phyloP scores from a whole-genome alignment of 2,888 invertebrate genomes.

The Pachycephus smyrnensis region DNA sequence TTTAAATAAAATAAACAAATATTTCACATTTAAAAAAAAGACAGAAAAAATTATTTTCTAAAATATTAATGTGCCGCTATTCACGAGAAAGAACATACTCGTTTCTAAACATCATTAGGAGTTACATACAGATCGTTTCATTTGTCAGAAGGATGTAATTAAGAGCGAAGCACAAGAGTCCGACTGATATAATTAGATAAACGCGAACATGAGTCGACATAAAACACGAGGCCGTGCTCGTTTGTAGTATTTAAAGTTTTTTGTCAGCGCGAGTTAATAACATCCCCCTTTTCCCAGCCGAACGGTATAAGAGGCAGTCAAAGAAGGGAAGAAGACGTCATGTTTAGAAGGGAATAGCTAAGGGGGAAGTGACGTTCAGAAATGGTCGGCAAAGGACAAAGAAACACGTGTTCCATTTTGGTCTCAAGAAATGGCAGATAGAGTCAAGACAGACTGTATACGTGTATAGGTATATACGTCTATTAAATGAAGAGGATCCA shows the following conservation, averaged over 20 bases:
- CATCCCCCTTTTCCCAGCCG: slow-evolving; percentile 1
- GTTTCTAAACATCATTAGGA: not conserved
- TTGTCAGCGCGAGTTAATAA: slow-evolving; percentile 3
- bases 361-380: not conserved
- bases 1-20: too few relatives aligned
- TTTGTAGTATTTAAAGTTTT: slow-evolving; percentile 6
- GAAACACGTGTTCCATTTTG: slow-evolving; percentile 1
- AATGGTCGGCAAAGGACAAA: slow-evolving; percentile 4
- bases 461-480: not conserved
- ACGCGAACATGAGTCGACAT: slow-evolving; percentile 1
- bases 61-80: not conserved
- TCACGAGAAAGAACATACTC: not conserved
- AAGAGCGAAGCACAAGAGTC: not conserved
- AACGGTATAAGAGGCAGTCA: not conserved
- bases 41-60: not conserved
- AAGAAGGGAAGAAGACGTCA: not conserved
- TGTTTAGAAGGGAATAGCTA: not conserved
- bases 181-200: slow-evolving; percentile 4
- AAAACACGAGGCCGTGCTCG: slow-evolving; percentile 6
- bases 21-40: too few relatives aligned
- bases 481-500: not conserved
- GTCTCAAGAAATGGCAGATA: not conserved
- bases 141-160: not conserved
- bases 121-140: not conserved
- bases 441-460: not conserved